Percentiles rank a stretch among this genome's conserved stretches.
Conservation (phyloP, 2,113 vertebrate species). For the Hippocampus mohnikei region DNA sequence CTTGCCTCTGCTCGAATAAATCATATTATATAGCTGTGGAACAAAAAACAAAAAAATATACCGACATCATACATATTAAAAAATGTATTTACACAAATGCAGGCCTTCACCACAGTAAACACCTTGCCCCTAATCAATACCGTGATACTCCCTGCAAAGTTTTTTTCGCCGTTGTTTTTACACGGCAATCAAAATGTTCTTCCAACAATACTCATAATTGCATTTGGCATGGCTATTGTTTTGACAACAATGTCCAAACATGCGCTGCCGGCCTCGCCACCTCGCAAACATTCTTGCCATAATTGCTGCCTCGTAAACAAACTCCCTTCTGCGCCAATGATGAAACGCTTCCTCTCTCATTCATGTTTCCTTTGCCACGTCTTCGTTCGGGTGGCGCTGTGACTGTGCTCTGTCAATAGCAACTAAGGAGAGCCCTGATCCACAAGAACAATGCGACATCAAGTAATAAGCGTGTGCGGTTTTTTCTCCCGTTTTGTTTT, state of each 20-base stretch:
- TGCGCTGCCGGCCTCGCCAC: constrained; percentile 32
- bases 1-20: background rate
- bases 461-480: constrained; percentile 55
- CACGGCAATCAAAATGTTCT: background rate
- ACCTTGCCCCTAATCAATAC: background rate
- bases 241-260: constrained; percentile 56
- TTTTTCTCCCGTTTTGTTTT: constrained; percentile 3
- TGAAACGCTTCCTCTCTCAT: constrained; percentile 57
- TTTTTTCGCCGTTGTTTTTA: background rate
- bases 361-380: constrained; percentile 42
- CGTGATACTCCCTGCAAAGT: background rate
- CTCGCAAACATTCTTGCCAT: constrained; percentile 31
- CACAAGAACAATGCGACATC: constrained; percentile 48
- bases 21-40: background rate
- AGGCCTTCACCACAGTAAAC: background rate
- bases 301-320: constrained; percentile 31
- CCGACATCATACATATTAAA: background rate
- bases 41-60: background rate
- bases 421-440: constrained; percentile 50
- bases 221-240: constrained; percentile 35
- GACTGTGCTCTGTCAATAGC: constrained; percentile 63
- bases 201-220: constrained; percentile 33
- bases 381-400: constrained; percentile 56
- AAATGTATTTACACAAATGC: background rate
- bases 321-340: constrained; percentile 39